Base-by-base conservation (phyloP, 2,888 invertebrate genomes). In the Zygaena filipendulae region DNA sequence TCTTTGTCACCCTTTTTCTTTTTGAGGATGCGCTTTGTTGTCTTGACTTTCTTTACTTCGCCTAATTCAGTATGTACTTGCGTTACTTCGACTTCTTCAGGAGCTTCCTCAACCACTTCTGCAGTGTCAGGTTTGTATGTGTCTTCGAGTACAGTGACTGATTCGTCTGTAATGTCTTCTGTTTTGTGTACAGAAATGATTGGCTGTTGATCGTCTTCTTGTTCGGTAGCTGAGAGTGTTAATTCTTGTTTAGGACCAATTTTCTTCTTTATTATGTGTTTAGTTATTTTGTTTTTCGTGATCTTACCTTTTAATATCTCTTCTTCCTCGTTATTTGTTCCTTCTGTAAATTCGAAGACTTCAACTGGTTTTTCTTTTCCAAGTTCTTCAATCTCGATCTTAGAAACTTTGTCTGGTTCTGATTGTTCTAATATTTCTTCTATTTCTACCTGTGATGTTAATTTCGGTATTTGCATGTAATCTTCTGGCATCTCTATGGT, bases 401-500 rank as follows among this genome's bases (percentile, higher is more conserved):
- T 16, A 16, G 16, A 16, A 16, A 35, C 25, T 16, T 56, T 58
- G 26, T 62, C 53, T 12, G 58, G 61, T 34, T 46, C 39, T 42
- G 59, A 57, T 16, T 52, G 57, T 47, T 47, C 36, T 18, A 38
- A 18, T 8, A 33, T 36, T 23, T 38, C 11, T 11, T 41, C 39
- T 8, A 75, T 75, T 36, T 55, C 35, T 2, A 74, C 56, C 23
- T 60, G 52, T 2, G 50, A 41, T 21, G 40, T 31, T 32, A 57
- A 32, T 51, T 62, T 64, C 0, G 74, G 74, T 34, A 71, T 62
- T 3, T 49, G 42, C 23, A 57, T 38, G 33, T 43, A 42, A 25
- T 69, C 69, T 18, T 68, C 66, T 1, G 69, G 68, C 56, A 68
- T 47, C 47, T 62, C 60, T 3, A 72, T 55, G 1, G 66, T 70